Evolutionary conservation across 2,113 vertebrate species (phyloP).

Genomic region (Uropsilus gracilis): DNA sequence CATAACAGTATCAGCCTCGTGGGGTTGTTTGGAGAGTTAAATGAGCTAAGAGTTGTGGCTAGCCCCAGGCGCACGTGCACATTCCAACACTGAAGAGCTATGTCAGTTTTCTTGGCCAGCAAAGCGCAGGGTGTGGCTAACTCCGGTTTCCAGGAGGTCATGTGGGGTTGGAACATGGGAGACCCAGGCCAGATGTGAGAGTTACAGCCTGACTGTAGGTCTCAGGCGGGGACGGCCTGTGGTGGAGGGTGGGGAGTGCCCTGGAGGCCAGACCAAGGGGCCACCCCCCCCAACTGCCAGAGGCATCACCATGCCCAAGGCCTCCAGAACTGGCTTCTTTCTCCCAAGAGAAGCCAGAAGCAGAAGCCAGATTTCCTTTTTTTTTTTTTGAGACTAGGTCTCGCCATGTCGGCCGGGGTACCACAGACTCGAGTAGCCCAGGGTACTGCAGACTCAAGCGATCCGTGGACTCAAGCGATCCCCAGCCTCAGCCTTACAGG

Average conservation of each 20-base stretch:
- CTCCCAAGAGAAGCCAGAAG: background rate
- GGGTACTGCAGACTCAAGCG: too few relatives aligned
- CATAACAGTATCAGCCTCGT: background rate
- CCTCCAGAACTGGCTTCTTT: background rate
- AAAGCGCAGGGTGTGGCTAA: background rate
- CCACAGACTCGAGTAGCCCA: too few relatives aligned
- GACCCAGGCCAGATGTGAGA: background rate
- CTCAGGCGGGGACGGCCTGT: background rate
- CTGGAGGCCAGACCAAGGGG: background rate
- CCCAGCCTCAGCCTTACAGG: too few relatives aligned
- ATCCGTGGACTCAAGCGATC: too few relatives aligned
- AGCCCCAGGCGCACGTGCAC: background rate
- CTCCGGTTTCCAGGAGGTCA: background rate
- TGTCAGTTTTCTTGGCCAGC: background rate
- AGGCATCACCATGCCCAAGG: too few relatives aligned
- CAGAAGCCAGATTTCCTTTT: too few relatives aligned
- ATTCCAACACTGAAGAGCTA: background rate
- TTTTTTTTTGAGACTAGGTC: too few relatives aligned
- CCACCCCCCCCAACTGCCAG: background rate
- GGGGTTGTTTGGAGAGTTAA: background rate
- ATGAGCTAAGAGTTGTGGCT: background rate
- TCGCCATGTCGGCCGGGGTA: too few relatives aligned
- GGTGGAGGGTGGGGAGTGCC: too few relatives aligned
- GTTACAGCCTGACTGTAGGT: background rate
- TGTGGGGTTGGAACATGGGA: background rate